Evolutionary conservation across 2,888 invertebrate genomes (phyloP), one percentile per base, ranked within the genome.

Genomic region (Colostygia pectinataria): DNA sequence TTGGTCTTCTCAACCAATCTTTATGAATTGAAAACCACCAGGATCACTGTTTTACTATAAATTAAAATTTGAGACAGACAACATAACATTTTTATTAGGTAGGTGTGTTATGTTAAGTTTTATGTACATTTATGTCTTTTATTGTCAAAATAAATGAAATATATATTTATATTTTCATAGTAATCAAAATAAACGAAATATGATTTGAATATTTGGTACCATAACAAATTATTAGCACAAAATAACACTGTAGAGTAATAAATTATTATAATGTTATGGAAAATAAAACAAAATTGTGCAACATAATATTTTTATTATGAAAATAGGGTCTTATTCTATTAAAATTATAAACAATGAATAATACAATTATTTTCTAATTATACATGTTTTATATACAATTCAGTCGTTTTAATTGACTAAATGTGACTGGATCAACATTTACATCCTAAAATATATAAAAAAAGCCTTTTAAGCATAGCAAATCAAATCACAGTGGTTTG

Each of bases 331-430:
- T 39, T 52, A 57, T 40, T 44, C 32, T 54, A 52, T 45, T n/a
- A n/a, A 55, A 42, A 57, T 40, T 32, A 48, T 23, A 12, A 45
- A 51, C 31, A 15, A 39, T 27, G 10, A 45, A 42, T 45, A 39
- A 36, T 39, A 57, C 33, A 52, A 34, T 51, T 53, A 45, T 44
- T 9, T 41, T 33, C 9, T 28, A 25, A 57, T 49, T 47, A 55
- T 46, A 53, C 44, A 44, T 8, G 6, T 57, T 58, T 51, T 59
- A 59, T 60, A 44, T 49, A 65, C 57, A 61, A 44, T 28, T 60
- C 54, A 56, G 58, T 61, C 52, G 39, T 55, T 55, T 57, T 41
- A 44, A 45, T 52, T 53, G 41, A 40, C 39, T 51, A 34, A 39
- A 33, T 33, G 29, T 38, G 32, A 44, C 27, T 20, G 29, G 18